phyloP scores from a whole-genome alignment of 2,113 vertebrate species.

The Ibidorhyncha struthersii region DNA sequence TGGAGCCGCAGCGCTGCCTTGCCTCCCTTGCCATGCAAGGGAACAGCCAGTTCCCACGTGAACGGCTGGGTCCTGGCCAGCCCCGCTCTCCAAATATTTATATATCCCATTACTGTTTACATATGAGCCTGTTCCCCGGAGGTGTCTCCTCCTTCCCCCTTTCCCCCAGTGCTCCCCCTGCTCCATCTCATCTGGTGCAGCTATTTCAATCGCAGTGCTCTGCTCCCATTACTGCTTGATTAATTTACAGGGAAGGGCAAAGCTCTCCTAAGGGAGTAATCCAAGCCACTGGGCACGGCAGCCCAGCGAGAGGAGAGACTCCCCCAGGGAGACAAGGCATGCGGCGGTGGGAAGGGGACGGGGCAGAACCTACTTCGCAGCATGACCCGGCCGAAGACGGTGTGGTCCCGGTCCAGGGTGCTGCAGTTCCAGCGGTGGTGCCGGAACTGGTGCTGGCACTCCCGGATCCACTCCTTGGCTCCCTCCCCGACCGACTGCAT shows the following conservation, averaged over 20 bases:
- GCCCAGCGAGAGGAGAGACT: not conserved
- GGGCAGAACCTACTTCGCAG: constrained; percentile 87
- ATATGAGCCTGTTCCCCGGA: constrained; percentile 74
- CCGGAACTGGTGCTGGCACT: constrained; percentile 97
- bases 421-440: constrained; percentile 99
- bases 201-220: not conserved
- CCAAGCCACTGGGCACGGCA: not conserved
- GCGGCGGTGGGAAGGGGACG: accelerated
- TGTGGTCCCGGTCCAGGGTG: constrained; percentile 95
- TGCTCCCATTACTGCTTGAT: constrained; percentile 64
- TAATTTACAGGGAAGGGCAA: constrained; percentile 45
- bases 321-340: not conserved
- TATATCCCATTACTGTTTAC: constrained; percentile 92
- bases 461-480: constrained; percentile 95
- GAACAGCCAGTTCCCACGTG: constrained; percentile 63
- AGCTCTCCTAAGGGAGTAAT: constrained; percentile 24
- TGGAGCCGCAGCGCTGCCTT: not conserved
- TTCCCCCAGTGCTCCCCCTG: constrained; percentile 44
- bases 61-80: constrained; percentile 76
- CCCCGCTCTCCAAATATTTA: constrained; percentile 92
- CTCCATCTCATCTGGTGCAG: constrained; percentile 52
- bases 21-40: constrained; percentile 35
- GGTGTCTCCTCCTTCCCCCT: constrained; percentile 66
- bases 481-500: constrained; percentile 97
- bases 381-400: constrained; percentile 94